Evolutionary conservation across 2,797 vertebrate species (phyloP), one percentile per base, ranked within the genome.

Genomic region (Hirundo rustica): DNA sequence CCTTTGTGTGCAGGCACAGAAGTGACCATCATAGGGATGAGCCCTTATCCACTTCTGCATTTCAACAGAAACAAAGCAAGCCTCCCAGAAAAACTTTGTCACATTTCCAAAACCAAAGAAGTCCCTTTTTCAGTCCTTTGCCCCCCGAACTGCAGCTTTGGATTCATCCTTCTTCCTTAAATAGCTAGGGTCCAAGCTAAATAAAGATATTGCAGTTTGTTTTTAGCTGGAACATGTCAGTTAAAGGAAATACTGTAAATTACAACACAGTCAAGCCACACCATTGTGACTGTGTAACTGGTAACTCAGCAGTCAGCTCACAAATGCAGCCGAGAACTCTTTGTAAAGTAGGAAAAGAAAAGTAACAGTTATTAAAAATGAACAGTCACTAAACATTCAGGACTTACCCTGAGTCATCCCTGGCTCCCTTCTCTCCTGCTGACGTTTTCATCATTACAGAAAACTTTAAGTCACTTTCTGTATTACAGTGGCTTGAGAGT

Each of bases 391-490:
- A 67, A 96, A 89, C 57, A 84, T 96, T 92, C 40, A 53, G 83
- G 93, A 98, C 98, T 98, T 97, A 98, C 98, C 98, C 96, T 70
- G 93, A 89, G 62, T 93, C 92, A 95, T 96, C 91, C 91, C 85
- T 93, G 85, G 91, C 94, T 96, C 91, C 90, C 62, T 88, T 58
- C 61, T 92, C 93, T 73, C 73, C 91, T 17, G 91, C 95, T 71
- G 96, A 95, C 92, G 96, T 96, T 97, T 97, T 97, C 93, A 97
- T 98, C 96, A 95, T 98, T 93, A 89, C 94, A 88, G 92, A 79
- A 78, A 80, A 94, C 68, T 82, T 85, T 47, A 62, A 57, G 84
- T 55, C n/a, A 91, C 92, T 83, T 95, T 94, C 86, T 85, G 66
- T 91, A 95, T 97, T 95, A 97, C 85, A 96, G 91, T 80, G 92